Evolutionary conservation across 2,888 invertebrate species (phyloP).

Genomic region (Tenthredo notha): DNA sequence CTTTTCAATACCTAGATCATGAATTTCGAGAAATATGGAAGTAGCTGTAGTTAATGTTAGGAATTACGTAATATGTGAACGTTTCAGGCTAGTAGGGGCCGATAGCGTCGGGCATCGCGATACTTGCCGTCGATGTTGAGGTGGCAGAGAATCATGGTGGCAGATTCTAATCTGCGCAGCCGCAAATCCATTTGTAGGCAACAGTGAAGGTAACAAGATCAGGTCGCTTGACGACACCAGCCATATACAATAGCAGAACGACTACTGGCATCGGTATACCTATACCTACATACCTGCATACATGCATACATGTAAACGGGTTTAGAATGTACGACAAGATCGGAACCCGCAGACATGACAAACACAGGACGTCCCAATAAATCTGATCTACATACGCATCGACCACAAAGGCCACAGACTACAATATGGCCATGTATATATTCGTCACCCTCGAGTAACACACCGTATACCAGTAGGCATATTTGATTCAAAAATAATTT

Average conservation of each 20-base stretch:
- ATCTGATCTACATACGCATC: slow-evolving; percentile 69
- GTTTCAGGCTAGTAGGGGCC: neutral
- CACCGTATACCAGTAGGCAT: neutral
- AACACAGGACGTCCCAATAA: slow-evolving; percentile 57
- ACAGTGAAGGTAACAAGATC: slow-evolving; percentile 72
- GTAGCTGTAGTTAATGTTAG: neutral
- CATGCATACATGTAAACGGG: slow-evolving; percentile 40
- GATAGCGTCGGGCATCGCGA: slow-evolving; percentile 21
- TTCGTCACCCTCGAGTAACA: neutral
- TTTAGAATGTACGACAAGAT: slow-evolving; percentile 16
- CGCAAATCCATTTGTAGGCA: slow-evolving; percentile 71
- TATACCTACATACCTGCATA: slow-evolving; percentile 47
- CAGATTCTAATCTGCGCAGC: slow-evolving; percentile 69
- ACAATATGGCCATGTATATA: neutral
- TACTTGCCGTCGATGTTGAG: slow-evolving; percentile 9
- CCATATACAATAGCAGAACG: slow-evolving; percentile 54
- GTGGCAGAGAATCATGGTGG: slow-evolving; percentile 41
- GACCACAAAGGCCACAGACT: slow-evolving; percentile 2
- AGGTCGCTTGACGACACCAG: slow-evolving; percentile 56
- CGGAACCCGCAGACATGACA: neutral
- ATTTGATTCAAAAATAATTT: neutral
- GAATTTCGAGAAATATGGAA: neutral
- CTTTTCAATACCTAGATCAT: neutral
- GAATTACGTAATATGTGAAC: neutral
- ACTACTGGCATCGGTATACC: slow-evolving; percentile 56